Percentiles rank a stretch among this genome's conserved stretches.
Conservation (phyloP, 2,888 invertebrate species). For the Cheilosia vulpina region DNA sequence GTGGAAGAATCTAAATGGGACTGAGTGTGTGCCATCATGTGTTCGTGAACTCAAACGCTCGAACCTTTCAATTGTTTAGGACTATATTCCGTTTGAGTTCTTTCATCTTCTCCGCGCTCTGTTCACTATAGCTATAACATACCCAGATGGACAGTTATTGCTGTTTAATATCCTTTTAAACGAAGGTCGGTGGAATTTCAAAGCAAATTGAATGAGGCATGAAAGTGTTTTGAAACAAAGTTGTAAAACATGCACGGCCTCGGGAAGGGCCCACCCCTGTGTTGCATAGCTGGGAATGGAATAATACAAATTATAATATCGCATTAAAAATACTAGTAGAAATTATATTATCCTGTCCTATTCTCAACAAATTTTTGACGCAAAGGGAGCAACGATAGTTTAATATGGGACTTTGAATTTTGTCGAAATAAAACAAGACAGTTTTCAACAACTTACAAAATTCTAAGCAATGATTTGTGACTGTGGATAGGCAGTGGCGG, state of each 20-base stretch:
- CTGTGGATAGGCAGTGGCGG: too few species aligned
- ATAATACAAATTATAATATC: not conserved
- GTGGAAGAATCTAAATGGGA: slow-evolving; percentile 10
- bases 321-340: too few species aligned
- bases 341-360: too few species aligned
- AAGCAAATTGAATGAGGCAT: slow-evolving; percentile 57
- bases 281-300: not conserved
- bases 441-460: too few species aligned
- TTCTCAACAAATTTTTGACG: too few species aligned
- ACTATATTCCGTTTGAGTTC: slow-evolving; percentile 8
- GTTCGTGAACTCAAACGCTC: slow-evolving; percentile 4
- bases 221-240: slow-evolving; percentile 70
- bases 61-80: slow-evolving; percentile 33
- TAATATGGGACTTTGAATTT: too few species aligned
- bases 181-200: slow-evolving; percentile 68
- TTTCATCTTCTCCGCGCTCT: slow-evolving; percentile 59
- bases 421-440: too few species aligned
- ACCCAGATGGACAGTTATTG: slow-evolving; percentile 68
- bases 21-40: not conserved
- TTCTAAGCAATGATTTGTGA: too few species aligned
- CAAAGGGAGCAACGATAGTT: too few species aligned
- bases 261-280: not conserved
- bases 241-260: slow-evolving; percentile 52
- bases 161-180: slow-evolving; percentile 63
- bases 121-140: slow-evolving; percentile 20